Evolutionary conservation across 2,888 invertebrate species (phyloP), one percentile per base, ranked within the genome.

Genomic region (Stenchaetothrips biformis): DNA sequence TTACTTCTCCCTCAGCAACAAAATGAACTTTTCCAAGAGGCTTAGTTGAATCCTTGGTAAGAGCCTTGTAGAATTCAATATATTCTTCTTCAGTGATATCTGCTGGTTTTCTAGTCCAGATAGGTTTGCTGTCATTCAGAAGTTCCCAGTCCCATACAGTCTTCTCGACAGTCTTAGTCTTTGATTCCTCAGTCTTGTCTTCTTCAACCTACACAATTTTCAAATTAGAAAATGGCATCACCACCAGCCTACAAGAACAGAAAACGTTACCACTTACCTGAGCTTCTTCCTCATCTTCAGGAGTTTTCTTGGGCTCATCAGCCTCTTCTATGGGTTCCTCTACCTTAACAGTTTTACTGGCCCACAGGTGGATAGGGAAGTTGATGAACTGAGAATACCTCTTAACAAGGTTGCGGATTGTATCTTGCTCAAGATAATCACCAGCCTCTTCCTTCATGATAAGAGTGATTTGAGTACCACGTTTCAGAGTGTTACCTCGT

Each of bases 311-410:
- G 79, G 82, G 81, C 37, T 82, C 83, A 79, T 85, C 84, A 74
- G 83, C 83, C 48, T 90, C 90, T 81, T 91, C 90, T 47, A 89
- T 81, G 0, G 92, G 90, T 83, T 93, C 93, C 85, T 94, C 94
- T 79, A 94, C 93, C 82, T 92, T 92, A 84, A 94, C 91, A 59
- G 92, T 92, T 89, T 91, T 92, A 85, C 91, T 92, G 78, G 94
- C 92, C 98, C 98, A 99, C 87, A 99, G 88, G 88, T 94, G 94
- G 87, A 99, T 99, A 82, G 97, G 96, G 91, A 99, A 99, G 88
- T 98, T 99, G 87, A 99, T 99, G 89, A 99, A 99, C 89, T 99
- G 99, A 7, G 98, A 98, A 89, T 99, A 99, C 88, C 99, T 99
- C 88, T 94, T 95, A 82, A 99, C 94, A 82, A 99, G 90, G 84